Evolutionary conservation across 2,797 vertebrate species (phyloP).

Genomic region (Hippocampus kuda): DNA sequence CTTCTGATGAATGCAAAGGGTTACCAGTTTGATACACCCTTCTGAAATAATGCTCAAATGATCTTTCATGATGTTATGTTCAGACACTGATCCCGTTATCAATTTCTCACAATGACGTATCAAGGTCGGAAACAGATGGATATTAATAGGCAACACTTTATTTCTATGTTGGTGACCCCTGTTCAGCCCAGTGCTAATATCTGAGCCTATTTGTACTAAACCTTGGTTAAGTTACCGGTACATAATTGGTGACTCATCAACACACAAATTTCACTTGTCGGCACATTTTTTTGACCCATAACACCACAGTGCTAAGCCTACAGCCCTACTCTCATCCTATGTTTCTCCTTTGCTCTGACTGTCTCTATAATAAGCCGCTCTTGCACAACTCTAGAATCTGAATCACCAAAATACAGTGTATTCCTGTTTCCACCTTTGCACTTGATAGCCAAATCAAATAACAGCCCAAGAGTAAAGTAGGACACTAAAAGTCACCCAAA

Average conservation of each 20-base stretch:
- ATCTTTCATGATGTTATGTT: not conserved
- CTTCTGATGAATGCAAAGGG: not conserved
- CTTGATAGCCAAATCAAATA: not conserved
- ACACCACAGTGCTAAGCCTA: too few relatives aligned
- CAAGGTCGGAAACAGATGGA: not conserved
- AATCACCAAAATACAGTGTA: not conserved
- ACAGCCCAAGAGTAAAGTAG: not conserved
- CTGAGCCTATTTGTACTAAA: not conserved
- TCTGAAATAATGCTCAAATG: too few relatives aligned
- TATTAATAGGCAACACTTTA: not conserved
- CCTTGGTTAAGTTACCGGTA: not conserved
- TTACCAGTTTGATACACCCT: too few relatives aligned
- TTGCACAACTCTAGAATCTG: too few relatives aligned
- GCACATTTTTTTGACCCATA: too few relatives aligned
- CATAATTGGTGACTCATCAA: not conserved
- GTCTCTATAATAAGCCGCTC: too few relatives aligned
- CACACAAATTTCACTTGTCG: not conserved
- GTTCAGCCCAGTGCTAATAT: not conserved
- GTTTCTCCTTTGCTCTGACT: too few relatives aligned
- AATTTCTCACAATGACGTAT: not conserved
- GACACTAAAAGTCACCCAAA: not conserved
- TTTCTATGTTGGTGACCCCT: not conserved
- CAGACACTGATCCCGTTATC: too few relatives aligned
- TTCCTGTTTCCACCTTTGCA: not conserved
- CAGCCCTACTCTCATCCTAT: too few relatives aligned